Base-by-base conservation (phyloP, 1,140 invertebrate genomes). In the Apis laboriosa region DNA sequence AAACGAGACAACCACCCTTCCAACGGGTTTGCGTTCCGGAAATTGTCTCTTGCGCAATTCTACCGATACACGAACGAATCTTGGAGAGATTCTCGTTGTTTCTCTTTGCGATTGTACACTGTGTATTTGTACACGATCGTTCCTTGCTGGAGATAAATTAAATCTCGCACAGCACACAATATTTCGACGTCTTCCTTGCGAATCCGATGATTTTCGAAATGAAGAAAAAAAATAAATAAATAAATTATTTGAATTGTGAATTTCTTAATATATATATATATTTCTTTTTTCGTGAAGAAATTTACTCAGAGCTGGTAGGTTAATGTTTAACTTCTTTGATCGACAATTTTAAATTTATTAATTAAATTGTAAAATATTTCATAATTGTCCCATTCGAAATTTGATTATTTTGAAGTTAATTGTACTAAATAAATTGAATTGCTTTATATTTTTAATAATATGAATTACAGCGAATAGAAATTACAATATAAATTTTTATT, bases 361-460 rank as follows among this genome's bases (percentile, higher is more conserved):
- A 34, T 34, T 34, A 34, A 34, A 34, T 34, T 34, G 34, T 34
- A 34, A 34, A 34, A 34, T 34, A 34, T 34, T 34, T 34, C 34
- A 34, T 34, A 34, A 34, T 34, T 34, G 34, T 3, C 2, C 34
- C 34, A 24, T 24, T 24, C 24, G 28, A 34, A 34, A 34, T 34
- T 34, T 3, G 34, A 34, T 34, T 34, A 34, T 34, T 34, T 34
- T 34, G 21, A n/a, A 60, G n/a, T 61, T 61, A 15, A 61, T 61
- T 2, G 60, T 11, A 1, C 28, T 4, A 19, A 64, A 64, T 2
- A 9, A 19, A 64, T 9, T 64, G 13, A 9, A 34, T 34, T 3
- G 0, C 0, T 1, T 0, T 61, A 12, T 13, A 28, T 7, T 34
- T 13, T 2, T 15, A 4, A 7, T 9, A 9, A 28, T 17, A 28